Conservation (phyloP, 2,113 vertebrate species). For the Cephalopterus ornatus region DNA sequence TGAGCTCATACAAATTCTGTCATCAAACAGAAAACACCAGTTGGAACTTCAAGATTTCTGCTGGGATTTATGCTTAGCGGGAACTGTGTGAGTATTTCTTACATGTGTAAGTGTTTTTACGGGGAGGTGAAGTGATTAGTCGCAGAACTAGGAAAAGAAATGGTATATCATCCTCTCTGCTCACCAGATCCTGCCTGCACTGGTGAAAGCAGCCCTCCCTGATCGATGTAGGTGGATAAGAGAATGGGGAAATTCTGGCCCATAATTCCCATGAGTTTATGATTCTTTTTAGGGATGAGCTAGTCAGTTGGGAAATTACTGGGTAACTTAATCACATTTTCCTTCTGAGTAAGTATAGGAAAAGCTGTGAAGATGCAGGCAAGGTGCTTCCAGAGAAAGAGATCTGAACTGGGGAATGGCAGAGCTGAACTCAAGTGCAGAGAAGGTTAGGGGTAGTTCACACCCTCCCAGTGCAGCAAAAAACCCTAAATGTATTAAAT, state of each 20-base stretch:
- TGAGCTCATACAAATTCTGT: background rate
- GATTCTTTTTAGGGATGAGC: background rate
- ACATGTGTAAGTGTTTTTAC: background rate
- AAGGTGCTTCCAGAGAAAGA: background rate
- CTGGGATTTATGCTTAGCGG: background rate
- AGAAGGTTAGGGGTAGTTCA: background rate
- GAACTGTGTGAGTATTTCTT: background rate
- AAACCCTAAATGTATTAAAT: slow-evolving; percentile 2
- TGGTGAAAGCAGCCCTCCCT: background rate
- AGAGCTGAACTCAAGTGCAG: background rate
- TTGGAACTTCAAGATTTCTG: background rate
- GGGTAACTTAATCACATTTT: background rate
- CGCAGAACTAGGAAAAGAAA: background rate
- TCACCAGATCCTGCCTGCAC: background rate
- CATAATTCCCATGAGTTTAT: background rate
- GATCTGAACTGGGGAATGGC: background rate
- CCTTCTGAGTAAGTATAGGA: background rate
- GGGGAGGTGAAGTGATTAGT: background rate
- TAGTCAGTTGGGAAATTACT: background rate
- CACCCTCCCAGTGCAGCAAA: background rate
- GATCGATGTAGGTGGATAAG: accelerated
- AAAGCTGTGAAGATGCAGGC: background rate
- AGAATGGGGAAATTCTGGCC: background rate
- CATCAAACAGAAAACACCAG: background rate
- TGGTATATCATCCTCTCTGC: background rate